Conservation (phyloP, 64 coral and sea anemone genomes). For the Montipora efflorescens region DNA sequence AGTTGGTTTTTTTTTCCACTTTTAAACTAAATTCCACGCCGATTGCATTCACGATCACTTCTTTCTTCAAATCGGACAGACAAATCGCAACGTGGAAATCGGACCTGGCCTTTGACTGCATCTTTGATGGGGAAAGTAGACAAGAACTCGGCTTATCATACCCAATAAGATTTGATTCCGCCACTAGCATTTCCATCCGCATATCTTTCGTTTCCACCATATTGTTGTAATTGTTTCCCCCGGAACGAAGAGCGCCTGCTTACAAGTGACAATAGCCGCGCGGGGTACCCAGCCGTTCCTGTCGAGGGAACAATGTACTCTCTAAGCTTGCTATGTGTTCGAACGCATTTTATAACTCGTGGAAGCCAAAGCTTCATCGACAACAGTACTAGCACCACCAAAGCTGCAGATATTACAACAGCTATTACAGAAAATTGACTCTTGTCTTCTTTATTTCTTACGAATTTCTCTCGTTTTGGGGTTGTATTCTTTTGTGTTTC, state of each 20-base stretch:
- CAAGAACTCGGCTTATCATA: constrained; percentile 23
- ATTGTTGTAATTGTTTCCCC: constrained; percentile 52
- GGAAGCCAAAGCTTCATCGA: constrained; percentile 76
- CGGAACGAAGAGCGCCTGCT: constrained; percentile 35
- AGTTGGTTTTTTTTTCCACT: no score
- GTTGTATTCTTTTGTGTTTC: background rate
- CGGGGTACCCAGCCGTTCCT: constrained; percentile 69
- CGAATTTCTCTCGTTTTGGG: background rate
- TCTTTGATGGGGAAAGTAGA: background rate
- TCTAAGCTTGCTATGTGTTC: constrained; percentile 89
- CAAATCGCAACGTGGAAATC: background rate
- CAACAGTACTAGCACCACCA: constrained; percentile 70
- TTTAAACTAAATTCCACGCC: no score
- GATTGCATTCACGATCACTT: no score
- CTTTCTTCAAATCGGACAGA: background rate
- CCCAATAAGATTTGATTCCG: constrained; percentile 84
- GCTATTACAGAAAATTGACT: constrained; percentile 55
- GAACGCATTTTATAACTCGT: constrained; percentile 71
- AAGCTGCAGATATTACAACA: constrained; percentile 68
- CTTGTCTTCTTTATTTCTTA: background rate
- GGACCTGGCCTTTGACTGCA: background rate
- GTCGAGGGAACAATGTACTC: constrained; percentile 85
- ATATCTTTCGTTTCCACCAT: constrained; percentile 3
- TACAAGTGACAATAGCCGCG: constrained; percentile 72
- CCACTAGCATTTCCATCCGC: constrained; percentile 35